Evolutionary conservation across 2,113 vertebrate species (phyloP), one percentile per base, ranked within the genome.

Genomic region (Potamarius usumacintae): DNA sequence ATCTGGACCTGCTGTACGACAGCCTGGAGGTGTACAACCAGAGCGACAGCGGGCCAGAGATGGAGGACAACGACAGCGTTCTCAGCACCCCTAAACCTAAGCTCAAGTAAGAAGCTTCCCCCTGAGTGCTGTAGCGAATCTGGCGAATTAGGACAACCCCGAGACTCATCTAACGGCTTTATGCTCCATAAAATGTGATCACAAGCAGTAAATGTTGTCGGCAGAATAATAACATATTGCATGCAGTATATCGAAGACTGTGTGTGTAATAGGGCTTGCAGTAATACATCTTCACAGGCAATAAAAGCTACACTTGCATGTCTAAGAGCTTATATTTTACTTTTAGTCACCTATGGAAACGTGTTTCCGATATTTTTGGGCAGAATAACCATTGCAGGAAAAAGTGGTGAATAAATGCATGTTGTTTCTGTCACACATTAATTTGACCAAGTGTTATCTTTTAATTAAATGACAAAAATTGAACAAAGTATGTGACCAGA

Each of bases 31-130:
- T 93, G 18, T 93, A 92, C 69, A 93, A 94, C 87, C 93, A 92
- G 83, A 94, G 91, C 22, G 93, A 94, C 90, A 94, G 93, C 42
- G 93, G 92, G 0, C 92, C 92, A 12, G 93, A 94, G 83, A 92
- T 94, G 92, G 93, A 94, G 87, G 93, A 94, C 83, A 92, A 92
- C 22, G 93, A 94, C 57, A 94, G 93, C 25, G 89, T 94, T 2
- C 88, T 94, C 80, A 92, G 92, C 85, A 93, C 92, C 12, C 93
- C 93, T 27, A 94, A 93, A 91, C 93, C 92, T 57, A 93, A 94
- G 90, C 92, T 94, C 77, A 94, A 91, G 93, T 94, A 84, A 85
- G 85, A 85, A 42, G 25, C 82, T 7, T 9, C n/a, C 65, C 50
- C 53, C 12, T 5, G 30, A 55, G 48, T 18, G 34, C 17, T 60